Evolutionary conservation across 2,888 invertebrate species (phyloP), one percentile per base, ranked within the genome.

Genomic region (Xanthia icteritia): DNA sequence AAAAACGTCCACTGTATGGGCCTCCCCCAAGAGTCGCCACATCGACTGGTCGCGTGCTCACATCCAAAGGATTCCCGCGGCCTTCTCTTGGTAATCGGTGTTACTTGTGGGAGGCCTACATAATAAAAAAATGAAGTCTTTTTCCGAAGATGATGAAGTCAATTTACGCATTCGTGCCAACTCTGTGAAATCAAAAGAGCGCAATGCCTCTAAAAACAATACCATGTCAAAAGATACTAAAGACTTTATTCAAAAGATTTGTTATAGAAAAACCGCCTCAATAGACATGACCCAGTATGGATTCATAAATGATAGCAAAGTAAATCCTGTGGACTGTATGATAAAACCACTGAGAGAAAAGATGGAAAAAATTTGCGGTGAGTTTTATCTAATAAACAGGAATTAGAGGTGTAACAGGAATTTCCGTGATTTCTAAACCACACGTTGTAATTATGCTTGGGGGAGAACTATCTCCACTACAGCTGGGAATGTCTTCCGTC

Each of bases 231-330:
- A 84, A 0, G 89, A 90, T 64, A 93, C 93, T 0, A 92, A 86
- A 75, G 83, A 90, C 9, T 93, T 94, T 23, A 89, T 94, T 9
- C 91, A 92, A 78, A 94, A 91, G 85, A 90, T 94, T 27, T 93
- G 94, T 76, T 91, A 90, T 73, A 92, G 86, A 73, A 85, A 90
- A 70, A 84, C 91, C 0, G 92, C 93, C 0, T 92, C 92, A 0
- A 86, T 93, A 20, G 94, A 94, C 74, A 94, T 94, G 94, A 94
- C 93, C 0, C 89, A 86, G 27, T 85, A 92, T 64, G 94, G 94
- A 4, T 94, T 94, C 65, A 88, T 93, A 23, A 86, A 73, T 31
- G 92, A 94, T 68, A 92, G 90, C 54, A 91, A 92, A 73, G 36
- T 88, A 15, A 82, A 87, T 56, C 90, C 89, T 0, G 76, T 91